Evolutionary conservation across 2,113 vertebrate species (phyloP).

Genomic region (Entosphenus tridentatus): DNA sequence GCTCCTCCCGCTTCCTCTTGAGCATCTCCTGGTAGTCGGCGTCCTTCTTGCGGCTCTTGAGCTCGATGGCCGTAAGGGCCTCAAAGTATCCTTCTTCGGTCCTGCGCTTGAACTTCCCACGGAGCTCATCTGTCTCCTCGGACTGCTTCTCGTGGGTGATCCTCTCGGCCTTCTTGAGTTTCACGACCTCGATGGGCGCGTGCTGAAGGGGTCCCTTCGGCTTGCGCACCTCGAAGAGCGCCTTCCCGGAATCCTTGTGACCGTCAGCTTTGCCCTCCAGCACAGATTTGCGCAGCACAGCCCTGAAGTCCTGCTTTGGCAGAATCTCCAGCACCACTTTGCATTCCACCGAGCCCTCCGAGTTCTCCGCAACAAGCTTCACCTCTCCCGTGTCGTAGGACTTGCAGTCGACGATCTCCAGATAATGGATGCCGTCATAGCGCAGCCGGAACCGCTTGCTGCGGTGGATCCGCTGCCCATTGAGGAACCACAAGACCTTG

Average conservation of each 20-base stretch:
- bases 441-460: slow-evolving; percentile 77
- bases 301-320: slow-evolving; percentile 74
- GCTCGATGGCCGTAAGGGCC: slow-evolving; percentile 81
- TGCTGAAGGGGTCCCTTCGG: slow-evolving; percentile 23
- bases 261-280: slow-evolving; percentile 43
- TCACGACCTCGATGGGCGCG: slow-evolving; percentile 48
- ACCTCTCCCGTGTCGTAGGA: slow-evolving; percentile 84
- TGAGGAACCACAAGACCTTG: slow-evolving; percentile 94
- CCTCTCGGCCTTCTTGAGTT: slow-evolving; percentile 58
- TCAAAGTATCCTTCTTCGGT: slow-evolving; percentile 94
- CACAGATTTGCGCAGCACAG: slow-evolving; percentile 49
- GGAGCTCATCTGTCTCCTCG: slow-evolving; percentile 78
- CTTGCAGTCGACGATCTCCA: slow-evolving; percentile 81
- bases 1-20: slow-evolving; percentile 81
- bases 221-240: slow-evolving; percentile 65
- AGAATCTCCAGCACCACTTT: slow-evolving; percentile 71
- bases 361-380: slow-evolving; percentile 66
- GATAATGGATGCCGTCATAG: slow-evolving; percentile 84
- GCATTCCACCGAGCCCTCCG: slow-evolving; percentile 61
- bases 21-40: slow-evolving; percentile 82
- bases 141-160: slow-evolving; percentile 58
- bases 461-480: slow-evolving; percentile 79
- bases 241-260: slow-evolving; percentile 35
- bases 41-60: slow-evolving; percentile 71
- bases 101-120: slow-evolving; percentile 87